phyloP scores from a whole-genome alignment of 2,888 invertebrate genomes.

The Phengaris arion region DNA sequence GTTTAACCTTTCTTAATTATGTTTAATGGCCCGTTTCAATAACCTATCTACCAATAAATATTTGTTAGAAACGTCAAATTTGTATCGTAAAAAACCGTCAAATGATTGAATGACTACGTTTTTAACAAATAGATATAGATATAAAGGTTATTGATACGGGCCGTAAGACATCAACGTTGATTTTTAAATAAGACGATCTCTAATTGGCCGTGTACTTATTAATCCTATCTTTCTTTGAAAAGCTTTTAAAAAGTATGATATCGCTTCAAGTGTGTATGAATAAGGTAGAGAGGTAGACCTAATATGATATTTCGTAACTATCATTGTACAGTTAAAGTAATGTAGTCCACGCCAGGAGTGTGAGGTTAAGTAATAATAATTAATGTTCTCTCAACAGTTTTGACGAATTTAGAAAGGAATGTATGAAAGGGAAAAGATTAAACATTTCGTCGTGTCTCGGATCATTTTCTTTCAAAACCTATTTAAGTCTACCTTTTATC shows the following conservation, averaged over 20 bases:
- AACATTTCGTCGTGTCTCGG: conserved; percentile 79
- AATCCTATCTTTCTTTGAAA: background rate
- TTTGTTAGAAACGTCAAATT: too few species aligned
- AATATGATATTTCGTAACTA: conserved; percentile 76
- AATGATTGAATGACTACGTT: too few species aligned
- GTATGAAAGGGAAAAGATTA: conserved; percentile 77
- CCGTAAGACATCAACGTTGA: background rate
- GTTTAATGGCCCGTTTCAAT: background rate
- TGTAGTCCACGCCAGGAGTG: conserved; percentile 76
- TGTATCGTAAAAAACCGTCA: too few species aligned
- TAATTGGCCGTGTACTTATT: conserved; percentile 25
- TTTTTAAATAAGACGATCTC: background rate
- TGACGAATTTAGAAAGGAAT: conserved; percentile 79
- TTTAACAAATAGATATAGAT: too few species aligned
- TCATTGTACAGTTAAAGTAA: conserved; percentile 78
- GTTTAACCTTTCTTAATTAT: background rate
- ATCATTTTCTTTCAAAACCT: conserved; percentile 39
- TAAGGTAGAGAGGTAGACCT: conserved; percentile 63
- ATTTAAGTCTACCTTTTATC: conserved; percentile 36
- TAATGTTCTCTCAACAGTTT: conserved; percentile 79
- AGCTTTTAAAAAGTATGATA: conserved; percentile 25
- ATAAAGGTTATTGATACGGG: too few species aligned
- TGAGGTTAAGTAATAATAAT: conserved; percentile 76
- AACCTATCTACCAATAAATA: too few species aligned
- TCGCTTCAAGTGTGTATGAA: conserved; percentile 24